Percentiles rank a stretch among this genome's conserved stretches.
phyloP scores from a whole-genome alignment of 2,113 vertebrate genomes.

The Cygnus buccinator region DNA sequence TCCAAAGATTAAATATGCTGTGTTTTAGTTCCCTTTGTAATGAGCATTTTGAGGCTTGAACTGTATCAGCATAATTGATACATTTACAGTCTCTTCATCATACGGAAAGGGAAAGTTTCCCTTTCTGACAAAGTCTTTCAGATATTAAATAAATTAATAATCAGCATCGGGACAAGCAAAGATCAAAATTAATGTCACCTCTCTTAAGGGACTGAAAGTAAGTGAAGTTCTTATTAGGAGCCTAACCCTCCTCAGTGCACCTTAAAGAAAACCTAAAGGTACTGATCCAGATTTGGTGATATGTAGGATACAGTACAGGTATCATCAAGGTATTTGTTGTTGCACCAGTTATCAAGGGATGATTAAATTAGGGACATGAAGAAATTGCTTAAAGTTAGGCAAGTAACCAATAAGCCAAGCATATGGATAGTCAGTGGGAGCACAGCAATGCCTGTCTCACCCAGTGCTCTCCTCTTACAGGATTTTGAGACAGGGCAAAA shows the following conservation, averaged over 20 bases:
- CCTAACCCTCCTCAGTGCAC: neutral
- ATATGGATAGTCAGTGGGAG: neutral
- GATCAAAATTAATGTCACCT: neutral
- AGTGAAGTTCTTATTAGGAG: neutral
- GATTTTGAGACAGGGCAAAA: neutral
- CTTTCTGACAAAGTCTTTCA: neutral
- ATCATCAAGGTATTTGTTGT: neutral
- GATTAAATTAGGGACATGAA: neutral
- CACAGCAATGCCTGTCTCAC: neutral
- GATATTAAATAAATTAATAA: neutral
- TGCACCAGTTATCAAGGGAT: neutral
- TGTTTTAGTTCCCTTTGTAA: neutral
- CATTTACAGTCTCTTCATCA: neutral
- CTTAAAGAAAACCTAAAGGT: accelerated
- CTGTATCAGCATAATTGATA: neutral
- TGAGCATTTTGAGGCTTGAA: neutral
- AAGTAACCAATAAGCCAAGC: neutral
- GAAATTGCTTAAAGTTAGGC: neutral
- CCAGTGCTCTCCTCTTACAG: neutral
- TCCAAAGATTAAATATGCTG: neutral
- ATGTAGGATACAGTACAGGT: neutral
- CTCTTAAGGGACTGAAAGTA: neutral
- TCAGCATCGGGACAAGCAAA: neutral
- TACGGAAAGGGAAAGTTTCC: neutral
- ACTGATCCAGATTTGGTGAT: neutral